Evolutionary conservation across 2,797 vertebrate species (phyloP), one percentile per base, ranked within the genome.

Genomic region (Lepidocolaptes lacrymiger): DNA sequence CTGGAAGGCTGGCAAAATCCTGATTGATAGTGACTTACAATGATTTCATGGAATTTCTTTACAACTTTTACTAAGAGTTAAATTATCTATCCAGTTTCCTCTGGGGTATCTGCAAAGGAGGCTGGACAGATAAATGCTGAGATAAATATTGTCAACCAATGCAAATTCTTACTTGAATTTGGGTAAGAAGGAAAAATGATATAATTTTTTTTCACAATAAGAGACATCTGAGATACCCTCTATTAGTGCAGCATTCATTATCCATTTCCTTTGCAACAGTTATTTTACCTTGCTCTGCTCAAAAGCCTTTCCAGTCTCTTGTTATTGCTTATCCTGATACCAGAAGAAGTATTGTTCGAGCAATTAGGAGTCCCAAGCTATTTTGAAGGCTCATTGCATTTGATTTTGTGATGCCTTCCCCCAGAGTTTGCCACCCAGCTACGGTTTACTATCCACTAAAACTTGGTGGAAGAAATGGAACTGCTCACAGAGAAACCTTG

Each of bases 301-400:
- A 93, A 78, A 94, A 91, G 26, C 66, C 32, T 80, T 94, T 91
- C 52, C 85, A 91, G 20, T 82, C 83, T 86, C 48, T 54, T 92
- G 64, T 84, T 91, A 64, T 76, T 84, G 51, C 86, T 84, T 67
- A n/a, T 71, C 62, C 30, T 83, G 48, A 78, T 67, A 81, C 21
- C 76, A 89, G 63, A 86, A 83, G 28, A 86, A 89, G 86, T 52
- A 69, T 73, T 91, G 79, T 84, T 44, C 32, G 68, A 89, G 54
- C 82, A 88, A 74, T 91, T 68, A 81, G 55, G 44, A 81, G 48
- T 92, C 76, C 51, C 68, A 28, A 75, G 63, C 43, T 26, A 6
- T 79, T 95, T 11, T 59, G 73, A 69, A 94, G 85, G 66, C 79
- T 94, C 72, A 66, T 66, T 80, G 34, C 39, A 21, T 83, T 89